Evolutionary conservation across 2,888 invertebrate species (phyloP).

Genomic region (Thymelicus acteon): DNA sequence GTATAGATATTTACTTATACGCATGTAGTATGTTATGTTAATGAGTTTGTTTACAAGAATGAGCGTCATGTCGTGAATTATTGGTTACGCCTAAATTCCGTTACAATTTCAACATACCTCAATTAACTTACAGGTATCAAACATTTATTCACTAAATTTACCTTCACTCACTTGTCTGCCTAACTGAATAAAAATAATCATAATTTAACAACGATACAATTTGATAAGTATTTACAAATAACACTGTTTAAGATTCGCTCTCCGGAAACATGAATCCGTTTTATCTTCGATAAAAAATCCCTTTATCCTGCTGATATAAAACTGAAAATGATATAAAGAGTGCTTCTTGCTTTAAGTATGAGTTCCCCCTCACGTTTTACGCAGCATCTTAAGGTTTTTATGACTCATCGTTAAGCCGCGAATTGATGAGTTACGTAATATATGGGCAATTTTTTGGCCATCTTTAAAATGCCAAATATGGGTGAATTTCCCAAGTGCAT

Average conservation of each 20-base stretch:
- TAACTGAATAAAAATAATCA: neutral
- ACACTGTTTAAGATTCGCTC: neutral
- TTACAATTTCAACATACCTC: neutral
- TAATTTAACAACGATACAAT: neutral
- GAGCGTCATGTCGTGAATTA: neutral
- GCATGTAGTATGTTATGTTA: neutral
- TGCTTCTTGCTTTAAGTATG: neutral
- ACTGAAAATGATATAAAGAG: conserved; percentile 7
- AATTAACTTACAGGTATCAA: neutral
- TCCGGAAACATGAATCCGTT: no score
- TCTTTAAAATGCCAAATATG: neutral
- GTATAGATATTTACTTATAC: no score
- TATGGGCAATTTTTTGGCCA: neutral
- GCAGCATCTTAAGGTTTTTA: conserved; percentile 10
- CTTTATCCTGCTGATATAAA: neutral
- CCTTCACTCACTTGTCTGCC: no score
- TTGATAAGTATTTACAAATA: neutral
- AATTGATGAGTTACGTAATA: neutral
- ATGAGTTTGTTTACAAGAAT: neutral
- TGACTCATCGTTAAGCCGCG: neutral
- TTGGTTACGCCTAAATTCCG: neutral
- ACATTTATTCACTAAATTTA: neutral
- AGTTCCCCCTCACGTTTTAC: conserved; percentile 7
- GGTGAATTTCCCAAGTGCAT: no score
- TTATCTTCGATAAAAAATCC: conserved; percentile 8